Evolutionary conservation across 2,888 invertebrate genomes (phyloP).

Genomic region (Protonemura montana): DNA sequence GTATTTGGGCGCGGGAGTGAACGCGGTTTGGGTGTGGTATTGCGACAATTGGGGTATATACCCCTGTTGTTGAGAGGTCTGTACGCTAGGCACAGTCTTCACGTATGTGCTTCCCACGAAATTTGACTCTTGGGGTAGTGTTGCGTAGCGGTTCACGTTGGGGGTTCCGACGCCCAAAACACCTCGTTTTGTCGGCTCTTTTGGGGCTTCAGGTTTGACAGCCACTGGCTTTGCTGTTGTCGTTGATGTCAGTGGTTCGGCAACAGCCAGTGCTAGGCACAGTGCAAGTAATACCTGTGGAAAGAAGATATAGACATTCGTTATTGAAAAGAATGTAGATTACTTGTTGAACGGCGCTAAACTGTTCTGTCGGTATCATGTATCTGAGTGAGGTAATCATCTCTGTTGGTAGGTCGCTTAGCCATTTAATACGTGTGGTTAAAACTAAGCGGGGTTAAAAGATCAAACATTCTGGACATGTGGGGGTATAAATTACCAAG

Average conservation of each 20-base stretch:
- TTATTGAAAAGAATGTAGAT: background rate
- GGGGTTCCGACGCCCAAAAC: background rate
- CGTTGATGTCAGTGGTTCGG: background rate
- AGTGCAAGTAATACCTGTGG: conserved; percentile 7
- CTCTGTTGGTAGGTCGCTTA: background rate
- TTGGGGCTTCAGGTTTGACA: background rate
- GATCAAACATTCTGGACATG: background rate
- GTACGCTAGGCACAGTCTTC: background rate
- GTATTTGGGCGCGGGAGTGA: background rate
- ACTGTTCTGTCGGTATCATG: background rate
- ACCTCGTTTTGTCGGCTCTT: background rate
- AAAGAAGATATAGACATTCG: background rate
- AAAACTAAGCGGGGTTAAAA: background rate
- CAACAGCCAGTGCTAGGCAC: background rate
- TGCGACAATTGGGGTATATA: conserved; percentile 12
- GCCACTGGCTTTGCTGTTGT: conserved; percentile 2
- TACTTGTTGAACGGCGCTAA: background rate
- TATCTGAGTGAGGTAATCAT: background rate
- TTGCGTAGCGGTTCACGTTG: background rate
- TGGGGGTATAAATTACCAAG: background rate
- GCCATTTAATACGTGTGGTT: background rate
- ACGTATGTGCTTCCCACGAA: background rate
- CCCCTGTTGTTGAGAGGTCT: conserved; percentile 1
- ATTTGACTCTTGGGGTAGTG: background rate
- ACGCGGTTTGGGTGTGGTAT: conserved; percentile 7